Conservation (phyloP, 1,140 invertebrate genomes). For the Lucilia sericata region DNA sequence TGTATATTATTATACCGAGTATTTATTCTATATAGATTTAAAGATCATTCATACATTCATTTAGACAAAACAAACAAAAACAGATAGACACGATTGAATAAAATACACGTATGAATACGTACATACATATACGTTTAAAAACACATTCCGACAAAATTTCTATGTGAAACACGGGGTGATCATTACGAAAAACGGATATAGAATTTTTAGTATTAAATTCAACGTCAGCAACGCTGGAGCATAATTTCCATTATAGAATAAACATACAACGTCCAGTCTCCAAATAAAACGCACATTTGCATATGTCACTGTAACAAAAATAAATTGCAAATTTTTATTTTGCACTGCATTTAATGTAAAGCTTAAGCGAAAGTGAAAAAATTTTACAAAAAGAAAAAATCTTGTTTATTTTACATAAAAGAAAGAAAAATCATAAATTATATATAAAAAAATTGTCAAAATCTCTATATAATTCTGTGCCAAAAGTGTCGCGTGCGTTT, state of each 20-base stretch:
- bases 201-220: slow-evolving; percentile 26
- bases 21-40: not conserved
- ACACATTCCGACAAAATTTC: not conserved
- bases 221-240: slow-evolving; percentile 31
- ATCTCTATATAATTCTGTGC: not conserved
- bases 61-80: not conserved
- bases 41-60: not conserved
- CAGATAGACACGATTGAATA: too few relatives aligned
- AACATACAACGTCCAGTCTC: not conserved
- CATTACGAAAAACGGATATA: slow-evolving; percentile 31
- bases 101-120: too few relatives aligned
- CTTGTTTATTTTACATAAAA: not conserved
- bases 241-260: not conserved
- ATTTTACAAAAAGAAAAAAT: not conserved
- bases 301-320: not conserved
- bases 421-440: not conserved
- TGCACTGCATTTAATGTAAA: not conserved
- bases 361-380: not conserved
- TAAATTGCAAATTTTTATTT: not conserved
- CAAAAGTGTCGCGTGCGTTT: slow-evolving; percentile 37
- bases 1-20: not conserved
- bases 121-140: too few relatives aligned
- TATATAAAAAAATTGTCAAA: not conserved
- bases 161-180: slow-evolving; percentile 22
- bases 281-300: not conserved